These are phyloP conservation scores for Theretra japonica DNA, from an alignment of 2,888 invertebrate species.

Conservation along the genomic window DNA sequence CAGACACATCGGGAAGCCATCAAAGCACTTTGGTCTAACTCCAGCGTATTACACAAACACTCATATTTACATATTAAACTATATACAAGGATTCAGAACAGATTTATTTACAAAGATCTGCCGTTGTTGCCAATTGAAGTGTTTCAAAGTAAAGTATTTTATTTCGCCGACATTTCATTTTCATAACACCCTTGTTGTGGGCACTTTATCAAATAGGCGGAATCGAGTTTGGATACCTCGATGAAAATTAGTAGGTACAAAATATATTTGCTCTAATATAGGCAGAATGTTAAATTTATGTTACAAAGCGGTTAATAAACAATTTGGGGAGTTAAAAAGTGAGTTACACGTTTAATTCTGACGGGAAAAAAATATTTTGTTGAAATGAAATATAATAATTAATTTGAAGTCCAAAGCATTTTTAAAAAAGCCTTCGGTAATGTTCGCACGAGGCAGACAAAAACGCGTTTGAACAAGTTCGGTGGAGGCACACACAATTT, in stretches of 20 bases:
- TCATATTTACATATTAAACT: conserved; percentile 40
- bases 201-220: background rate
- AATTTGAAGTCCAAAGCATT: conserved; percentile 63
- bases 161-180: background rate
- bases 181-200: background rate
- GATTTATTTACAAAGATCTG: conserved; percentile 80
- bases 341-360: background rate
- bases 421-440: conserved; percentile 74
- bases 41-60: conserved; percentile 83
- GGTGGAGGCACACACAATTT: conserved; percentile 73
- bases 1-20: conserved; percentile 74
- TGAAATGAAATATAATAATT: conserved; percentile 11
- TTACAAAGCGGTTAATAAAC: no score
- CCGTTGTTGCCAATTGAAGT: conserved; percentile 73
- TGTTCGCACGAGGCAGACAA: conserved; percentile 72
- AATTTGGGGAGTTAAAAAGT: no score
- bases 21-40: conserved; percentile 87
- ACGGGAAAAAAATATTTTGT: background rate
- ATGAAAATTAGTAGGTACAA: background rate
- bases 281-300: no score
- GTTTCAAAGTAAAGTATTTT: conserved; percentile 54
- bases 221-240: background rate
- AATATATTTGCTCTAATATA: background rate
- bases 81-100: conserved; percentile 28
- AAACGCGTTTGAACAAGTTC: conserved; percentile 65